Evolutionary conservation across 1,140 invertebrate species (phyloP), one percentile per base, ranked within the genome.

Genomic region (Euglossa dilemma): DNA sequence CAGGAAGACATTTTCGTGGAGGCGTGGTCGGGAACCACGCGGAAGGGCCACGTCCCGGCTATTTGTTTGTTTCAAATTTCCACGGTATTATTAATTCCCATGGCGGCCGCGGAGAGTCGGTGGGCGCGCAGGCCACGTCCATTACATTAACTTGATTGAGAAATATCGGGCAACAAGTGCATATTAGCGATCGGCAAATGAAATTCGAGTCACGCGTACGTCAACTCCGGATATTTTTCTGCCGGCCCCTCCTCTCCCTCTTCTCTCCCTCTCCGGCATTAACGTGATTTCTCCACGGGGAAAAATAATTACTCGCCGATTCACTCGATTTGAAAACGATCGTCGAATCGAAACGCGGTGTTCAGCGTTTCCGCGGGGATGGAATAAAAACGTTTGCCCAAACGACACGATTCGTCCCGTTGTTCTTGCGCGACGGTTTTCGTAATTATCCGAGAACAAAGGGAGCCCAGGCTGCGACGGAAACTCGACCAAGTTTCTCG

Each of bases 101-200:
- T 12, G 36, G 20, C 9, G 2, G 5, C 61, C 20, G 6, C 6
- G 20, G 18, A 20, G 28, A 54, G 47, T 12, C 23, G 36, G 36
- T 5, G 56, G 56, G 36, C 56, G 72, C 16, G 11, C 20, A 66
- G 20, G 25, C 50, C 63, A 45, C 52, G 64, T 71, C 61, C 47
- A 66, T 77, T 79, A 52, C 66, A n/a, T 71, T 61, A 71, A 50
- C 67, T 71, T 36, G 66, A 79, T 71, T 52, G 77, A 71, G 56
- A 79, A 71, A 71, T 50, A 71, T 70, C 66, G 54, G 67, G 64
- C 77, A 79, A 79, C 77, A 63, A 80, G 69, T 72, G 78, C 78
- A 57, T 54, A 80, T 80, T 61, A 61, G 47, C 66, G 28, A 63
- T 54, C 28, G 45, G 6, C 77, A 52, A 80, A 63, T 63, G 69